Percentiles rank a stretch among this genome's conserved stretches.
These are phyloP conservation scores for Spisula solida DNA, from an alignment of 2,888 invertebrate genomes.

Conservation along the genomic window DNA sequence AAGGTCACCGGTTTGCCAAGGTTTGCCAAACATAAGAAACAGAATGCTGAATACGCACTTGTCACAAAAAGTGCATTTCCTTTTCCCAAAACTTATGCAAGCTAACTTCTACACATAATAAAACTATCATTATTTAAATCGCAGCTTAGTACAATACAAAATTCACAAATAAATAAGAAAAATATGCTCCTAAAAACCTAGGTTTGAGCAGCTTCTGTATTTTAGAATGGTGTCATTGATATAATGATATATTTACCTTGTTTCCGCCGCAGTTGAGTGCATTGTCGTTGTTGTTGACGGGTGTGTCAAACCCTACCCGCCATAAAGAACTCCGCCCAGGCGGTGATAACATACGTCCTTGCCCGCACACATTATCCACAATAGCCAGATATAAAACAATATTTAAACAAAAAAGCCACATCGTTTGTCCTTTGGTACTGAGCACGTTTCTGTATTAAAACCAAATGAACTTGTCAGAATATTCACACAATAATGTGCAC, in stretches of 20 bases:
- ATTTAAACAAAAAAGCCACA: slow-evolving; percentile 16
- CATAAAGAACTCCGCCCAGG: slow-evolving; percentile 66
- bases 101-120: no score
- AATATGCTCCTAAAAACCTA: not conserved
- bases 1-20: no score
- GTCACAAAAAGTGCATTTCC: no score
- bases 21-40: no score
- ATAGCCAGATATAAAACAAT: not conserved
- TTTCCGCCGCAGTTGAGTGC: slow-evolving; percentile 63
- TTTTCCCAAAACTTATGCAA: no score
- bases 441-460: not conserved
- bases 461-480: not conserved
- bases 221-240: not conserved
- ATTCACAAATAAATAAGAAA: not conserved
- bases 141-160: not conserved
- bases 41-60: no score
- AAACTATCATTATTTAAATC: not conserved
- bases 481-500: not conserved
- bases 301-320: slow-evolving; percentile 63
- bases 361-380: slow-evolving; percentile 47
- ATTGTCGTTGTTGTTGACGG: slow-evolving; percentile 65
- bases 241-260: slow-evolving; percentile 47
- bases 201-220: not conserved
- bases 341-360: slow-evolving; percentile 65
- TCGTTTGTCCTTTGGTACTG: not conserved